Base-by-base conservation (phyloP, 1,140 invertebrate species). In the Drosophila tani region DNA sequence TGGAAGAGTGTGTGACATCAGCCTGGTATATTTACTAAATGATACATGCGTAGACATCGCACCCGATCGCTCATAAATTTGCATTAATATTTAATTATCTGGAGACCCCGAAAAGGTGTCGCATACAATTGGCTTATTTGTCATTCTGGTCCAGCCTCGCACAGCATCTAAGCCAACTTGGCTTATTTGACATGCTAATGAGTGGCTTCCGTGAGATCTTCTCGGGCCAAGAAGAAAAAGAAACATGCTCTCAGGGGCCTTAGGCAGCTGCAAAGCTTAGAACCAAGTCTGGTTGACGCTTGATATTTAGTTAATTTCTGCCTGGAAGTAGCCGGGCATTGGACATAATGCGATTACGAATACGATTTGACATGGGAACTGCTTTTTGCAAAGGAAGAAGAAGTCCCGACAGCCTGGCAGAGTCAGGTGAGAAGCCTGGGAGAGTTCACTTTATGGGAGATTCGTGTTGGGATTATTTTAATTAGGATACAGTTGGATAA, bases 181-280 rank as follows among this genome's bases (percentile, higher is more conserved):
- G 69, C 68, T 64, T 75, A 65, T 81, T 90, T 90, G 85, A 88
- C 85, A 88, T 88, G 84, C 85, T 81, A 88, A 88, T 88, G 82
- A 90, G 74, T 56, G 43, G 84, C 84, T 84, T 90, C 85, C 84
- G 84, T 88, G 84, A 90, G 84, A 88, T 88, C 76, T 73, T 60
- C 69, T 67, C 46, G 49, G 40, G 45, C n/a, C 3, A 46, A 32
- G 35, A 50, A 43, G 24, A 21, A 19, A 50, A 15, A 19, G 11
- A 12, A 32, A n/a, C 27, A 14, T 50, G 14, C 27, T 24, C 1
- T 17, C 41, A 29, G 45, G 29, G 14, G 8, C 5, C 17, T 51
- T 14, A 19, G 27, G 27, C 70, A 53, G 47, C 49, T 59, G 62
- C 49, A 15, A 40, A 40, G 58, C 50, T 8, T 41, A 62, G 56